Base-by-base conservation (phyloP, 2,888 invertebrate species). In the Cephalotes varians region DNA sequence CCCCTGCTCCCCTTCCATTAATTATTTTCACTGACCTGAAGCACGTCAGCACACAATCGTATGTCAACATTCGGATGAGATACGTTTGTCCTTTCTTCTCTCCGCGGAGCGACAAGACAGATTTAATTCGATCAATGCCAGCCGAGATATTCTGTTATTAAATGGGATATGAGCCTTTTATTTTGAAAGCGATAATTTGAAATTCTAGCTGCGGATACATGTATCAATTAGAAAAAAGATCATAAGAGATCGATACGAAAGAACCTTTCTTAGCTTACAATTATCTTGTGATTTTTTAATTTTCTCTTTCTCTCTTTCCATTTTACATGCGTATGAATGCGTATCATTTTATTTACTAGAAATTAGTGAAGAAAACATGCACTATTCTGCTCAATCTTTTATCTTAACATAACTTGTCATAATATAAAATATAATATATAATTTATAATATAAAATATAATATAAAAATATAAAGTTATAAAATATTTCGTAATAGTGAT, bases 1-100 rank as follows among this genome's bases (percentile, higher is more conserved):
- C 58, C 62, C 2, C 28, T 18, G 28, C 44, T 5, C 18, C 12
- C 56, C 31, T 72, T 44, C 67, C 31, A 85, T 86, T 77, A 85
- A 85, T 88, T 86, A 88, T 86, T 88, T 80, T 69, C 72, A 49
- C 37, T 82, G 86, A 88, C 64, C 83, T 60, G 76, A 28, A 51
- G 64, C 54, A 31, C 56, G 44, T 82, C 67, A 60, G 71, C 56
- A 25, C 40, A 28, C 80, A 47, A 62, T 54, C 82, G 83, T 47
- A 2, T 51, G 34, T 76, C 74, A 67, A 62, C 56, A 44, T n/a
- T 15, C 79, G 81, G 25, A 1, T n/a, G 25, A 44, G 58, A 60
- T 73, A 31, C 18, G 37, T 54, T 12, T 54, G 44, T 34, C 47
- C 54, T 71, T 79, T 79, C 69, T 69, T 69, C 37, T 51, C 79